Evolutionary conservation across 1,140 invertebrate genomes (phyloP).

Genomic region (Drosophila subobscura): DNA sequence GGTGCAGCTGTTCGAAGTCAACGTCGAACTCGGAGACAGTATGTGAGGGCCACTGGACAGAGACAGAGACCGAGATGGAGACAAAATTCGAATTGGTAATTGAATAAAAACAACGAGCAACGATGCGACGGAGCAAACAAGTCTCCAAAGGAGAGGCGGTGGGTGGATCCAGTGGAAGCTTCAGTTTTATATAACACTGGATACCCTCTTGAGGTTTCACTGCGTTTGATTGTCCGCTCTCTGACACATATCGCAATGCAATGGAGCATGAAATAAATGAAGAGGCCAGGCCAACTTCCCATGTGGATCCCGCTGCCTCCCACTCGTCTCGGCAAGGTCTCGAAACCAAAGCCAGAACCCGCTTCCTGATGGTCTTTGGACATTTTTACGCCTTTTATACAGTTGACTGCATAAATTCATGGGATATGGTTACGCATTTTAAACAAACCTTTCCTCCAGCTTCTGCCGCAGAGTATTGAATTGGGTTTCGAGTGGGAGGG

Average conservation of each 20-base stretch:
- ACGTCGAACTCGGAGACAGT: background rate
- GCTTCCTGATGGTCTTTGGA: constrained; percentile 39
- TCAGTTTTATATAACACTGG: background rate
- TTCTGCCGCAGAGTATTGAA: constrained; percentile 20
- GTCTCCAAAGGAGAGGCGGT: constrained; percentile 16
- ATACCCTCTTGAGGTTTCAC: constrained; percentile 29
- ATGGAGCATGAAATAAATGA: constrained; percentile 75
- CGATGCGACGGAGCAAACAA: constrained; percentile 58
- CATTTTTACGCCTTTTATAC: constrained; percentile 76
- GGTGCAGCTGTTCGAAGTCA: constrained; percentile 45
- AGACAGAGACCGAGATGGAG: too few species aligned
- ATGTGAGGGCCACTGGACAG: constrained; percentile 12
- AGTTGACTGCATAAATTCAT: constrained; percentile 73
- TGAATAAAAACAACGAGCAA: constrained; percentile 71
- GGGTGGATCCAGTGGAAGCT: background rate
- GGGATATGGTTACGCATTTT: constrained; percentile 70
- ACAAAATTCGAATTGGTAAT: constrained; percentile 65
- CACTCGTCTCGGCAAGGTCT: constrained; percentile 6
- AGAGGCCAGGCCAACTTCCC: constrained; percentile 31
- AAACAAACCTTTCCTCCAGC: constrained; percentile 52
- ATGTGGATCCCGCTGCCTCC: too few species aligned
- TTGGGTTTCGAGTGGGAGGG: background rate
- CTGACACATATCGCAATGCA: constrained; percentile 73
- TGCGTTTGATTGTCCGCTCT: constrained; percentile 62
- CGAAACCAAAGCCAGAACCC: constrained; percentile 1